These are phyloP conservation scores for Mus caroli DNA, from an alignment of 2,797 vertebrate genomes.

Conservation along the genomic window DNA sequence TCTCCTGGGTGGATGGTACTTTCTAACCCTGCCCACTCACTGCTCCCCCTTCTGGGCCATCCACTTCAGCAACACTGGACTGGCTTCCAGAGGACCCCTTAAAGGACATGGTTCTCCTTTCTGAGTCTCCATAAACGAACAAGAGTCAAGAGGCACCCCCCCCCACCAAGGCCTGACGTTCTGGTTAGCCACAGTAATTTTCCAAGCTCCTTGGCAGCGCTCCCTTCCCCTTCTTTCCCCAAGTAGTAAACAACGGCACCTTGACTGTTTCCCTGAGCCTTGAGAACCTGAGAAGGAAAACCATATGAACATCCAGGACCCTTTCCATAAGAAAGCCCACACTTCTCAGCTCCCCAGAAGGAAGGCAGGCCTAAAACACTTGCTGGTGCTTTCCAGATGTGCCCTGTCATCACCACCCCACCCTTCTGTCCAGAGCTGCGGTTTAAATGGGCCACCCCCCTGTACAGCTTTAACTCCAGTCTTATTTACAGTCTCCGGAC, in stretches of 20 bases:
- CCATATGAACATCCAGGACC: not conserved
- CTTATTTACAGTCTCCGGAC: not conserved
- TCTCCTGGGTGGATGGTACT: not conserved
- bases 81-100: not conserved
- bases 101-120: not conserved
- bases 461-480: not conserved
- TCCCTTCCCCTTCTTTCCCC: not conserved
- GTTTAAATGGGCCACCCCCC: not conserved
- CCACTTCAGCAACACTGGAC: not conserved
- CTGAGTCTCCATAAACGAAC: not conserved
- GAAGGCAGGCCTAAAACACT: not conserved
- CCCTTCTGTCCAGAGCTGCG: not conserved
- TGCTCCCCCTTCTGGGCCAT: not conserved
- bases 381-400: not conserved
- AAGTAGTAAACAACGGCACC: not conserved
- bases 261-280: not conserved
- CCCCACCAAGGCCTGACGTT: not conserved
- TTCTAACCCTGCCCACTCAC: not conserved
- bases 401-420: not conserved
- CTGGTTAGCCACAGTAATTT: not conserved
- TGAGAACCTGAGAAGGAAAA: not conserved
- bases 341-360: not conserved
- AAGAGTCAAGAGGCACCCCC: constrained; percentile 33
- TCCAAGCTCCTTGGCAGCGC: constrained; percentile 12
- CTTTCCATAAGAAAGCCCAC: not conserved